Base-by-base conservation (phyloP, 1,140 invertebrate species). In the Riptortus pedestris region DNA sequence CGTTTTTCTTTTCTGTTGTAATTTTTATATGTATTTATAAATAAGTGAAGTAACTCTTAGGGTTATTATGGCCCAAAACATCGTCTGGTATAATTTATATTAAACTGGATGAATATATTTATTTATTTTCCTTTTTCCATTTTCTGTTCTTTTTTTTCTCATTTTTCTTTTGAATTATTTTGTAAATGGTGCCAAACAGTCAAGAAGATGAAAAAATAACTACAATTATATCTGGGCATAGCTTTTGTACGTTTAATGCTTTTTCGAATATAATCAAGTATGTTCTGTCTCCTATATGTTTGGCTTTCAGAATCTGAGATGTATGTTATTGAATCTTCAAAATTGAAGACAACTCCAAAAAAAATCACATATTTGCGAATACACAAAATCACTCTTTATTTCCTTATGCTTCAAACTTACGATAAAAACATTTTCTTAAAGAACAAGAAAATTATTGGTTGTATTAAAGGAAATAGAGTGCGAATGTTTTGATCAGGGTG, bases 241-340 rank as follows among this genome's bases (percentile, higher is more conserved):
- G 59, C 24, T 60, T 60, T 60, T 60, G 59, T 60, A 60, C 59
- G 59, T 60, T 60, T 14, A 38, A 60, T 60, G 33, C 28, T 60
- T 60, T 60, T 24, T 16, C 9, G 26, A 22, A 20, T 20, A 60
- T 24, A 38, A 60, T 60, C 38, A 33, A 60, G 38, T 45, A 33
- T 60, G 59, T 60, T 60, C 38, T 60, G 22, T 38, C 38, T 60
- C 51, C 51, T 55, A 55, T 55, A 7, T 55, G 51, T 55, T 55
- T 24, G 51, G 51, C 51, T 55, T 38, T 55, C 51, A 26, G 24
- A 55, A 20, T 24, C 18, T 26, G 22, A 24, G 16, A 24, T 18
- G 20, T 55, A 16, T 55, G 24, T 55, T 24, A 24, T 24, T 55
- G 45, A 22, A 47, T 20, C 45, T 47, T 47, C n/a, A 9, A 47